Base-by-base conservation (phyloP, 37 sponge, comb jelly and placozoan genomes). In the Chondrilla cf. caribensis region DNA sequence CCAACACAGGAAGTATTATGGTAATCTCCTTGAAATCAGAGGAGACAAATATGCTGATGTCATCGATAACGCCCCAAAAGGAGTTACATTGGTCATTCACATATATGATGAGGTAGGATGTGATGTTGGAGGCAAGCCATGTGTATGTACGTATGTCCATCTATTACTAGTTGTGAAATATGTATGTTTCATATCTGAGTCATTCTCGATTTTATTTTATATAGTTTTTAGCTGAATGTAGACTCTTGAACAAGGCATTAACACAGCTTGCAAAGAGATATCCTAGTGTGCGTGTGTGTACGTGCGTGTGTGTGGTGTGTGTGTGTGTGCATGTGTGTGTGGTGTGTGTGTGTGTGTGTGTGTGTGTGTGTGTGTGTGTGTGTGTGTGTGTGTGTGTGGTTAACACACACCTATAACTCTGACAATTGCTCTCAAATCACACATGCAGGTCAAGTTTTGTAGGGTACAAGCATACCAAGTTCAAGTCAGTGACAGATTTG, bases 51-150 rank as follows among this genome's bases (percentile, higher is more conserved):
- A 83, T 79, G 92, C 79, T 28, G 78, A 82, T 22, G 70, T 77
- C 19, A 88, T 94, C n/a, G 95, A 94, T 58, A 81, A 66, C 22
- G 86, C 79, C 24, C 84, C 89, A 7, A 66, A 66, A 3, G 60
- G 84, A 8, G 70, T 68, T 54, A 86, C 84, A 38, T 79, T 94
- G 11, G 32, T 94, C 60, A 90, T 94, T 22, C 91, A 90, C 82
- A 88, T 94, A 32, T 94, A 94, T 81, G 91, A 90, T 59, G 83
- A 85, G 33, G 87, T 86, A 38, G 71, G 76, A 11, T 55, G 57
- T 55, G 17, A 55, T 19, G 17, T 11, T 17, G 11, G 17, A 55
- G 17, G 57, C 11, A 17, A 55, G 17, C 57, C 11, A 55, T 55
- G 3, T 67, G 32, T 67, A 29, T 33, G 29, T 67, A 67, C 68